Evolutionary conservation across 2,888 invertebrate species (phyloP).

Genomic region (Glyphotaelius pellucidus): DNA sequence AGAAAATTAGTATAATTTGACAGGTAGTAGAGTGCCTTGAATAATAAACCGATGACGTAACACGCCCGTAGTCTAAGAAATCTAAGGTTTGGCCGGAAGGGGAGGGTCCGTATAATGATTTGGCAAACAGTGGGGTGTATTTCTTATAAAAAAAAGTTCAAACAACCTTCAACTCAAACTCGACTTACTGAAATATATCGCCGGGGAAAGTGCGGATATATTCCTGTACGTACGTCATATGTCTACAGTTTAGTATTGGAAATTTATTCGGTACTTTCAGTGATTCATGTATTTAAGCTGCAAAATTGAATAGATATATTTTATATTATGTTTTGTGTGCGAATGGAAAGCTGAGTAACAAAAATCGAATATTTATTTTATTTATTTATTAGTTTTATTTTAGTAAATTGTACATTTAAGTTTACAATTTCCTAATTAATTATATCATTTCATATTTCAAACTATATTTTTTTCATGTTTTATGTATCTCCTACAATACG

Average conservation of each 20-base stretch:
- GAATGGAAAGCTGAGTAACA: background rate
- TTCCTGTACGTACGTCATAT: background rate
- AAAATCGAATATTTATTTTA: too few species aligned
- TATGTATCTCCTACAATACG: too few species aligned
- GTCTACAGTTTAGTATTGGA: background rate
- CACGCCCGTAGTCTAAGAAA: background rate
- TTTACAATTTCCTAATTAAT: too few species aligned
- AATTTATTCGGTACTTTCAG: background rate
- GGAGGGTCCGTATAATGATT: background rate
- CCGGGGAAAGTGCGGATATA: background rate
- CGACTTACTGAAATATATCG: background rate
- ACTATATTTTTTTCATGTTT: too few species aligned
- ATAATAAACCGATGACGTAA: background rate
- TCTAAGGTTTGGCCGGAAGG: slow-evolving; percentile 7
- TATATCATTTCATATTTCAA: too few species aligned
- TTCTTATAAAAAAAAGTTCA: background rate
- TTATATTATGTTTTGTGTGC: background rate
- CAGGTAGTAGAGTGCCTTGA: slow-evolving; percentile 2
- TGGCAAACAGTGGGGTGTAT: background rate
- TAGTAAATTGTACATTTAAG: too few species aligned
- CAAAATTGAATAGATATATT: background rate
- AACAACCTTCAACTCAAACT: background rate
- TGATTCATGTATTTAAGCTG: background rate
- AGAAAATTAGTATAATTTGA: background rate
- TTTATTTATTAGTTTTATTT: too few species aligned